Evolutionary conservation across 2,888 invertebrate genomes (phyloP).

Genomic region (Metalampra italica): DNA sequence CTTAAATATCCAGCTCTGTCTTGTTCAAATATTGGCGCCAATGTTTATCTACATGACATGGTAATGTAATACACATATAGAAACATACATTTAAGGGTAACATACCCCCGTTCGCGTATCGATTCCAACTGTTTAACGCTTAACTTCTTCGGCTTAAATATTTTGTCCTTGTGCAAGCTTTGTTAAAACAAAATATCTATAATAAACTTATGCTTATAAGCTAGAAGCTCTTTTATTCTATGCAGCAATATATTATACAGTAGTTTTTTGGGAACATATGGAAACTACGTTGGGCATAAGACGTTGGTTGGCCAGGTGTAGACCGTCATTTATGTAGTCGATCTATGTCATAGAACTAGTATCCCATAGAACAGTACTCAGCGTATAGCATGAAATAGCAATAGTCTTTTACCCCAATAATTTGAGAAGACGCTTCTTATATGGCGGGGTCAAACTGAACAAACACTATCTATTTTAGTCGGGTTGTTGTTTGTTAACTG

Average conservation of each 20-base stretch:
- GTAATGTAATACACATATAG: slow-evolving; percentile 24
- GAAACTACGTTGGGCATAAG: background rate
- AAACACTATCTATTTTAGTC: too few relatives aligned
- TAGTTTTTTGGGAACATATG: background rate
- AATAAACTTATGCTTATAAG: background rate
- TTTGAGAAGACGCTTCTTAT: too few relatives aligned
- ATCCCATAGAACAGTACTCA: too few relatives aligned
- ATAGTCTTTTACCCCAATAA: too few relatives aligned
- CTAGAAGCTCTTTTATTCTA: background rate
- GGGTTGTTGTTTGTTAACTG: too few relatives aligned
- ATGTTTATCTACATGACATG: background rate
- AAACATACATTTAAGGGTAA: slow-evolving; percentile 41
- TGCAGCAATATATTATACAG: background rate
- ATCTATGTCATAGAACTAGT: too few relatives aligned
- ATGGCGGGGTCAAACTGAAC: too few relatives aligned
- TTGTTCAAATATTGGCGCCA: background rate
- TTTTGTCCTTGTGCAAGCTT: slow-evolving; percentile 68
- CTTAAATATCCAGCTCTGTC: too few relatives aligned
- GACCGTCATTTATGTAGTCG: too few relatives aligned
- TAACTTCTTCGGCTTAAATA: slow-evolving; percentile 84
- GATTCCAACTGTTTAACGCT: slow-evolving; percentile 92
- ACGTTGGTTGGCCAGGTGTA: too few relatives aligned
- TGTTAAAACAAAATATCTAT: slow-evolving; percentile 40
- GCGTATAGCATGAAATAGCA: too few relatives aligned
- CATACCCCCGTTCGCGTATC: slow-evolving; percentile 91